Evolutionary conservation across 2,113 vertebrate genomes (phyloP).

Genomic region (Syrrhaptes paradoxus): DNA sequence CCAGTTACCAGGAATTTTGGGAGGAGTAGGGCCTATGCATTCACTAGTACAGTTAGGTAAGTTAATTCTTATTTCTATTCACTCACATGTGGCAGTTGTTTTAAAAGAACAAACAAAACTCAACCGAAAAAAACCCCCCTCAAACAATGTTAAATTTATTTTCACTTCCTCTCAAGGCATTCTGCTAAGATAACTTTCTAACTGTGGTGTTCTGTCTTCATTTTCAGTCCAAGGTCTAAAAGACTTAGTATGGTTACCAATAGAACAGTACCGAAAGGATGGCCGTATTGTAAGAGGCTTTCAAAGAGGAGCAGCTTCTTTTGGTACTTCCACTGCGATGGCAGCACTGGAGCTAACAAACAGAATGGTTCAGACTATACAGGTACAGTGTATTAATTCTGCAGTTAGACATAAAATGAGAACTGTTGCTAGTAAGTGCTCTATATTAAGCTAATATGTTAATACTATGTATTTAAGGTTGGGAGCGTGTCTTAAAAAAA

Average conservation of each 20-base stretch:
- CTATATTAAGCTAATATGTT: neutral
- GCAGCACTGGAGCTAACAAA: slow-evolving; percentile 96
- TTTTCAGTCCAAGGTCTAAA: slow-evolving; percentile 92
- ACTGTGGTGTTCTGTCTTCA: neutral
- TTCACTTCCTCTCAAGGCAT: neutral
- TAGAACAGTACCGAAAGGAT: slow-evolving; percentile 97
- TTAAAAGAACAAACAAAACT: neutral
- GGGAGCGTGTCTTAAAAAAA: neutral
- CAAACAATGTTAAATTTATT: neutral
- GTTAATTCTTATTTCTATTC: slow-evolving; percentile 24
- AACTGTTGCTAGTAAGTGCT: neutral
- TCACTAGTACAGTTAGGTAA: slow-evolving; percentile 94
- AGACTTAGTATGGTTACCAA: slow-evolving; percentile 97
- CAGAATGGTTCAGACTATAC: slow-evolving; percentile 95
- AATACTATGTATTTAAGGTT: neutral
- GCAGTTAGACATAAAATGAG: neutral
- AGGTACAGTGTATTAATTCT: slow-evolving; percentile 76
- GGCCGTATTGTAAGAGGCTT: slow-evolving; percentile 94
- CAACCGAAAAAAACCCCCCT: neutral
- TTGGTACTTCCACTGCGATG: slow-evolving; percentile 98
- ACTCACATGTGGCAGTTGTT: neutral
- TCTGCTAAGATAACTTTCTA: neutral
- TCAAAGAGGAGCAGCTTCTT: slow-evolving; percentile 94
- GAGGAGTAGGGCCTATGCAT: slow-evolving; percentile 97
- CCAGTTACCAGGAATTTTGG: slow-evolving; percentile 93